These are phyloP conservation scores for Peromyscus leucopus DNA, from an alignment of 2,113 vertebrate genomes.

Conservation along the genomic window DNA sequence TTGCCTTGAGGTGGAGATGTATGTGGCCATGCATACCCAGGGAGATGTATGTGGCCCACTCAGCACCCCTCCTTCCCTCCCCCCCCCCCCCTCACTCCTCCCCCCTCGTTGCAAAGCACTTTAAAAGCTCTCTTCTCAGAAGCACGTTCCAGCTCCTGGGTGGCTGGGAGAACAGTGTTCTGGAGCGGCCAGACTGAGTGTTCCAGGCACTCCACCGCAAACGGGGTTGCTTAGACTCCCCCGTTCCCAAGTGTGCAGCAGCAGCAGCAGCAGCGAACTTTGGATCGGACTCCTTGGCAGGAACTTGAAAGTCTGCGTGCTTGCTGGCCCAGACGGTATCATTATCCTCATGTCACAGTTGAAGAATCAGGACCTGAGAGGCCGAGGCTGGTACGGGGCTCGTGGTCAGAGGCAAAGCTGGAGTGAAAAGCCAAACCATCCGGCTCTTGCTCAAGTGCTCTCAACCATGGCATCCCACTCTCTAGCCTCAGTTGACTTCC, in stretches of 20 bases:
- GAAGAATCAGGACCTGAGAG: not conserved
- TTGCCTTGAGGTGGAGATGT: conserved; percentile 50
- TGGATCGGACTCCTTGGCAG: conserved; percentile 21
- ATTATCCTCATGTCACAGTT: conserved; percentile 49
- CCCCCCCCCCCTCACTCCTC: too few relatives aligned
- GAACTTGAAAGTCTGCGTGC: not conserved
- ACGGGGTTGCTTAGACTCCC: conserved; percentile 22
- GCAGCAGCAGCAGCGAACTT: not conserved
- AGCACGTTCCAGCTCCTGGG: not conserved
- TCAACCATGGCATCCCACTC: not conserved
- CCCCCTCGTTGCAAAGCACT: not conserved
- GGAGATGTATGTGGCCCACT: not conserved
- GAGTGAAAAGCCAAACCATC: not conserved
- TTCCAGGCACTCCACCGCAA: not conserved
- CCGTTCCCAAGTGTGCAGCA: not conserved
- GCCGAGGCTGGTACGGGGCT: not conserved
- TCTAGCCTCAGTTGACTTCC: not conserved
- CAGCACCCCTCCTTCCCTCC: not conserved
- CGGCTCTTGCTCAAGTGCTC: not conserved
- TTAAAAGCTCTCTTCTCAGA: not conserved
- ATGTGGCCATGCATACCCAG: not conserved
- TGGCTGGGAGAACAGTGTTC: not conserved
- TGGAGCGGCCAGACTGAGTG: not conserved
- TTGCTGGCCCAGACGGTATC: conserved; percentile 36
- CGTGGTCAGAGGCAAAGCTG: not conserved